Conservation (phyloP, 2,888 invertebrate species). For the Trachelus stipa region DNA sequence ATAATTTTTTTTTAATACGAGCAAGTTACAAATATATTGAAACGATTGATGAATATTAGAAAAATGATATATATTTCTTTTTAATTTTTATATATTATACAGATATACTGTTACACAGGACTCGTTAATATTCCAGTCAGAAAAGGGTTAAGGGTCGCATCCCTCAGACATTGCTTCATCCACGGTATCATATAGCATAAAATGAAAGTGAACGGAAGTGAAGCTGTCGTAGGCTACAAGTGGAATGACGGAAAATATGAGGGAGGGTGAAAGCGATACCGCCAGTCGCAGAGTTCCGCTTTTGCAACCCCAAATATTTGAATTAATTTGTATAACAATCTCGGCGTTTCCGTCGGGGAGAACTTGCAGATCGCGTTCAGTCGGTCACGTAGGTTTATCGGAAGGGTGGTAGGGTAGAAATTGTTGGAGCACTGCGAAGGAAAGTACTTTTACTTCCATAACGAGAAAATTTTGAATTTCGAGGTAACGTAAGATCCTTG, state of each 20-base stretch:
- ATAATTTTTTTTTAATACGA: too few species aligned
- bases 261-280: neutral
- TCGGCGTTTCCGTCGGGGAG: slow-evolving; percentile 33
- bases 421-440: neutral
- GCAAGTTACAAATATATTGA: too few species aligned
- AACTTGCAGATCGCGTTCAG: slow-evolving; percentile 38
- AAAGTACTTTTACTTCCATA: neutral
- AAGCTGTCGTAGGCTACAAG: neutral
- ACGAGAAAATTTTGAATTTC: neutral
- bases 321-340: slow-evolving; percentile 52
- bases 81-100: too few species aligned
- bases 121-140: too few species aligned
- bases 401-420: neutral
- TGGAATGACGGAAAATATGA: neutral
- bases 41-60: too few species aligned
- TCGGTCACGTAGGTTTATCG: slow-evolving; percentile 42
- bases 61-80: too few species aligned
- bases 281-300: neutral
- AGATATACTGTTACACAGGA: too few species aligned
- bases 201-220: too few species aligned
- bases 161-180: too few species aligned
- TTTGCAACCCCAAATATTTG: slow-evolving; percentile 46
- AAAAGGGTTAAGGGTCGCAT: too few species aligned
- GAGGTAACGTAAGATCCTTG: neutral
- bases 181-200: too few species aligned